Percentiles rank a stretch among this genome's conserved stretches.
phyloP scores from a whole-genome alignment of 2,797 vertebrate genomes.

The Anolis apletophallus region DNA sequence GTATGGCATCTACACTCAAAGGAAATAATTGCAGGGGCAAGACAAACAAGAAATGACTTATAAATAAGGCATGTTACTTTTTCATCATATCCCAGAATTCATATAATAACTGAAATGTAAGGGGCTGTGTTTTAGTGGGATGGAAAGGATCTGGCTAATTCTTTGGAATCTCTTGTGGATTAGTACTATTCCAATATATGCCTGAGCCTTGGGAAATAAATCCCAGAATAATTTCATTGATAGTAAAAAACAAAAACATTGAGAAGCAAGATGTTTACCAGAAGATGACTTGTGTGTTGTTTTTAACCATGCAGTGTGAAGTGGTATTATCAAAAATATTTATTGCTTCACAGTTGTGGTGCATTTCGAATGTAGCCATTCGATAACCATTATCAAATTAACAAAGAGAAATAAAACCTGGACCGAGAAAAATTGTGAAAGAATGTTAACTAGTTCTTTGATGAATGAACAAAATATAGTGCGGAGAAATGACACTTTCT shows the following conservation, averaged over 20 bases:
- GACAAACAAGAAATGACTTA: constrained; percentile 58
- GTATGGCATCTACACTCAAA: constrained; percentile 62
- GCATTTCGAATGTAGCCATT: constrained; percentile 35
- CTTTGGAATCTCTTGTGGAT: constrained; percentile 31
- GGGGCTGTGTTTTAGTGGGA: constrained; percentile 8
- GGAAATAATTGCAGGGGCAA: constrained; percentile 51
- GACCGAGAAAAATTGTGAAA: background rate
- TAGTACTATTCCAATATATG: constrained; percentile 45
- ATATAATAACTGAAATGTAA: constrained; percentile 42
- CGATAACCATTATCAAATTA: constrained; percentile 19
- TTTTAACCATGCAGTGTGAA: constrained; percentile 39
- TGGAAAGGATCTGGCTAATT: constrained; percentile 38
- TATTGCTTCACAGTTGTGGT: constrained; percentile 50
- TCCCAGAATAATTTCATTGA: constrained; percentile 21
- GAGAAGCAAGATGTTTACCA: constrained; percentile 12
- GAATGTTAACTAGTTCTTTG: constrained; percentile 55
- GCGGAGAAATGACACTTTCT: background rate
- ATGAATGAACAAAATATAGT: constrained; percentile 30
- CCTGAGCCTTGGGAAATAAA: background rate
- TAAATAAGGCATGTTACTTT: constrained; percentile 62
- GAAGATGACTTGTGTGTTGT: constrained; percentile 55
- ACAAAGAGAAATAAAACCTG: constrained; percentile 15
- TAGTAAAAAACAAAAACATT: constrained; percentile 1
- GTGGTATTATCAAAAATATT: constrained; percentile 57
- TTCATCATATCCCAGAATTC: constrained; percentile 15